These are phyloP conservation scores for Panthera leo DNA, from an alignment of 2,113 vertebrate genomes.

Conservation along the genomic window DNA sequence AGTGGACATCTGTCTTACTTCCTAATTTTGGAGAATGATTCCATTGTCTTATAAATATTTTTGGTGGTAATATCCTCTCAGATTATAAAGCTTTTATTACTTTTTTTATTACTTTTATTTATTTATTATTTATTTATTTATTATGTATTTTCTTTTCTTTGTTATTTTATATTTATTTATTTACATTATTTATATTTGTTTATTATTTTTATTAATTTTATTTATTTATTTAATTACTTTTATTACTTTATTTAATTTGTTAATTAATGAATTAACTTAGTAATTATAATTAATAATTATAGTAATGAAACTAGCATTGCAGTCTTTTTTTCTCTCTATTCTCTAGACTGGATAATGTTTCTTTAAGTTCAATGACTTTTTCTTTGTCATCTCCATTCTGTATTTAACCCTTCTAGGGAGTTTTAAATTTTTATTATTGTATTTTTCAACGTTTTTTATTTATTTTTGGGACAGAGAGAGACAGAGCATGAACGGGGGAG, in stretches of 20 bases:
- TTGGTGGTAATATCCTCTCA: background rate
- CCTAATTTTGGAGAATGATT: background rate
- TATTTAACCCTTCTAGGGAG: background rate
- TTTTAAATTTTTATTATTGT: constrained; percentile 13
- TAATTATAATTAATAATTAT: background rate
- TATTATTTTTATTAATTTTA: too few species aligned
- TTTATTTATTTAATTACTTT: too few species aligned
- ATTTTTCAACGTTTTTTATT: background rate
- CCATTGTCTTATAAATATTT: background rate
- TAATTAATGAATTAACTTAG: background rate
- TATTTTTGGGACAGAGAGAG: too few species aligned
- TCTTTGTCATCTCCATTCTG: background rate
- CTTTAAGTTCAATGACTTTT: background rate
- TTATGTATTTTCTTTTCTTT: too few species aligned
- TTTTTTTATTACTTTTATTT: background rate
- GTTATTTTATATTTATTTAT: too few species aligned
- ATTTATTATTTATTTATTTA: background rate
- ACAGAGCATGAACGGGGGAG: too few species aligned
- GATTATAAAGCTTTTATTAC: background rate
- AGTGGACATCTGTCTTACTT: background rate
- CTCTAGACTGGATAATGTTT: background rate
- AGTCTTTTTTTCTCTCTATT: background rate
- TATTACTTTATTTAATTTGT: background rate
- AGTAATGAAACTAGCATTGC: background rate
- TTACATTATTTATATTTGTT: too few species aligned